Base-by-base conservation (phyloP, 2,113 vertebrate genomes). In the Zosterops lateralis region DNA sequence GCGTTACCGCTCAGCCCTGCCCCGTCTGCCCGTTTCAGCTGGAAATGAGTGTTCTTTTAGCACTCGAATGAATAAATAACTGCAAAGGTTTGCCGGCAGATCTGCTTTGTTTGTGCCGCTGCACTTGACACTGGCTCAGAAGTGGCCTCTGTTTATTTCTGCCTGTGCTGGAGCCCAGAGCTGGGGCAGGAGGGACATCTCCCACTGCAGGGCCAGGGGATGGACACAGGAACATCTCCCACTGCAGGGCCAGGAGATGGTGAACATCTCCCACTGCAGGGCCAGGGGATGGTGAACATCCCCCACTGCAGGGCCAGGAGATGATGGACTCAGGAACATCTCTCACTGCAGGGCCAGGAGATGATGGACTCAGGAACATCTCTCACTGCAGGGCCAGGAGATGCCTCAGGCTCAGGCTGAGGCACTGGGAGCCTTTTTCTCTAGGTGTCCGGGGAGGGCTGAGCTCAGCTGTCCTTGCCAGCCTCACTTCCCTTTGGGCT, bases 401-500 rank as follows among this genome's bases (percentile, higher is more conserved):
- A 38, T 38, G 38, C 1, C 56, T 11, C 14, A 6, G 82, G 15
- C 38, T 38, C 38, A 38, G 4, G 25, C 57, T 31, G 82, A 4
- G 54, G 78, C 21, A 4, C 48, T 10, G 1, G 2, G 4, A 51
- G 57, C 47, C 21, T 21, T 42, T 19, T 42, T 6, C 21, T 62
- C 3, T 34, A 9, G 1, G 64, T 58, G 47, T 4, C 53, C 19
- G 32, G 9, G 85, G 44, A n/a, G 21, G 5, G 64, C 19, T 19
- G 34, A 11, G 7, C 58, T 28, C 44, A 3, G 3, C n/a, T 50
- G 34, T 13, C 18, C 38, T 6, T 26, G 57, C n/a, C 2, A 29
- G 14, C 34, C 32, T 5, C 1, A 11, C 56, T 11, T 9, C 38
- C 29, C 22, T 25, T 10, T 6, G 0, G 47, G 28, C 1, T 3